Evolutionary conservation across 2,888 invertebrate species (phyloP).

Genomic region (Atethmia centrago): DNA sequence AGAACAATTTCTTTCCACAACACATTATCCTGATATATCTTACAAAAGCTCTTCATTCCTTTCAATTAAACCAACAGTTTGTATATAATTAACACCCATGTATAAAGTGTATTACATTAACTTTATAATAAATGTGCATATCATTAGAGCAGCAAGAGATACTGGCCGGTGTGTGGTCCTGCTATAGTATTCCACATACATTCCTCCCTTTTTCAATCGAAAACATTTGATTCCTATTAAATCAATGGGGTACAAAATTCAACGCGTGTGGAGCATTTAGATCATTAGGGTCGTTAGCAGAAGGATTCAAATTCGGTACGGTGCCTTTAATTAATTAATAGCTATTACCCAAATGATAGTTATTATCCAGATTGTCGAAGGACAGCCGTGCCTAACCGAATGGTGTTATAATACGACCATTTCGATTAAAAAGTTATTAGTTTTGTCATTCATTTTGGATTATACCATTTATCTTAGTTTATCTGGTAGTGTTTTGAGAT

Average conservation of each 20-base stretch:
- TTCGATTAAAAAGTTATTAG: conserved; percentile 60
- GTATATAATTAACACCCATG: conserved; percentile 69
- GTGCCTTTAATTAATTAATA: conserved; percentile 85
- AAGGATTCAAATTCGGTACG: conserved; percentile 81
- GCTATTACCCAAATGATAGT: conserved; percentile 83
- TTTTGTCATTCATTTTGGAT: conserved; percentile 51
- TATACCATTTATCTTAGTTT: conserved; percentile 42
- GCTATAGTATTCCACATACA: conserved; percentile 77
- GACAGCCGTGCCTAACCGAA: conserved; percentile 69
- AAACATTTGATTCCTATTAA: conserved; percentile 80
- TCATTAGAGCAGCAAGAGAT: conserved; percentile 86
- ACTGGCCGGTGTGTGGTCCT: conserved; percentile 87
- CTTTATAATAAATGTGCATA: conserved; percentile 89
- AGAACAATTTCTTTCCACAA: conserved; percentile 41
- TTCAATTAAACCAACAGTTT: conserved; percentile 62
- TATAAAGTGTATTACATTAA: conserved; percentile 74
- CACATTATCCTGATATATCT: conserved; percentile 27
- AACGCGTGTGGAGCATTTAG: conserved; percentile 82
- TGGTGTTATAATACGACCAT: conserved; percentile 64
- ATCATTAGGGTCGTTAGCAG: conserved; percentile 82
- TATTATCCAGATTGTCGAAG: conserved; percentile 76
- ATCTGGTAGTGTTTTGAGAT: conserved; percentile 38
- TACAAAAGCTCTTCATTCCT: conserved; percentile 48
- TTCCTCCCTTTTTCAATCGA: conserved; percentile 76
- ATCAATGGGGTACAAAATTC: conserved; percentile 82